Evolutionary conservation across 1,140 invertebrate species (phyloP), one percentile per base, ranked within the genome.

Genomic region (Fopius arisanus): DNA sequence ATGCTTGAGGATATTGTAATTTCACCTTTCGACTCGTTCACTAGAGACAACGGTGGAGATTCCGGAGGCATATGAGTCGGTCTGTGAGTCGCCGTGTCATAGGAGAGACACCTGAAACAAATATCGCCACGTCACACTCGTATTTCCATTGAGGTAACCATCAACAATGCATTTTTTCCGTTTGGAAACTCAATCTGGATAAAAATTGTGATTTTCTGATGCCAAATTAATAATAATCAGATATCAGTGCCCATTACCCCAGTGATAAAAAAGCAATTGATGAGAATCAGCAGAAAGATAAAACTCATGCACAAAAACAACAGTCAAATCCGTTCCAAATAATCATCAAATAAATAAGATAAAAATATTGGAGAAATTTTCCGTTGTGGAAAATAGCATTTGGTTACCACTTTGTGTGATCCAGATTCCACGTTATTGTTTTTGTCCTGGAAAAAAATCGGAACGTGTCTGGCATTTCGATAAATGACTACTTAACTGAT

Each of bases 381-480:
- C 43, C 16, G 14, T 19, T 66, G 67, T 51, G 23, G 28, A 59
- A 67, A 71, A 67, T 29, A 67, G 40, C 33, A 51, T 31, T 73
- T 73, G 41, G 66, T 73, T 93, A 93, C 92, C 92, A 93, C 92
- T 93, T 93, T 86, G 81, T 84, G 84, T 92, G 92, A 89, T 93
- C 93, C 90, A 91, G 92, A 89, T 93, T 93, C 90, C 92, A 92
- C 85, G 92, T 93, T 91, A 94, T 93, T 88, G 93, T 92, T 91
- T 94, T 94, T 90, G 93, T 94, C 92, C 93, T 94, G 93, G 87
- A 94, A 91, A 88, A 87, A 87, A 81, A 70, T 74, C 70, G 73
- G 29, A 48, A 62, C 29, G 70, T 31, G 28, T 63, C 21, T 70
- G 66, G 48, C 12, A 68, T 54, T 70, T 70, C n/a, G n/a, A n/a